Conservation (phyloP, 92 coral and sea anemone genomes). For the Galaxea fascicularis region DNA sequence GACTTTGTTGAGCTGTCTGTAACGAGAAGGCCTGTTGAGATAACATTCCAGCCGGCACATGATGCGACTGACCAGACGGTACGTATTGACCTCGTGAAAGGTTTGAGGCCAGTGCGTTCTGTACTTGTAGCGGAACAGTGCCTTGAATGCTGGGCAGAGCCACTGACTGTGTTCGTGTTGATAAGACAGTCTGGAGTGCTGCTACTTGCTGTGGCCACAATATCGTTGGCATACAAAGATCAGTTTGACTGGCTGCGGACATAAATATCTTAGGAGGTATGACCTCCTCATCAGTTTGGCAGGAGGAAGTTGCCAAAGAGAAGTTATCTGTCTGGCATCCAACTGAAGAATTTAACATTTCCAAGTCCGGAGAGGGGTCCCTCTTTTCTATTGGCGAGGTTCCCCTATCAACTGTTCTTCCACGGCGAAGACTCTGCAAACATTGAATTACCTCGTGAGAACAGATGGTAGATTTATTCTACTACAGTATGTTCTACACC, state of each 20-base stretch:
- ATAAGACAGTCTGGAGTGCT: neutral
- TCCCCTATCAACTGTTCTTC: constrained; percentile 39
- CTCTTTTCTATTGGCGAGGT: constrained; percentile 9
- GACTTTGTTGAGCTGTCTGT: neutral
- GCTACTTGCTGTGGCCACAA: neutral
- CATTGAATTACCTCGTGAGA: neutral
- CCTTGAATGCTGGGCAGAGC: constrained; percentile 6
- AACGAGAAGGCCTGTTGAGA: neutral
- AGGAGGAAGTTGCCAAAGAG: neutral
- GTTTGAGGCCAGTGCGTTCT: neutral
- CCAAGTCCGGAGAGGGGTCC: constrained; percentile 18
- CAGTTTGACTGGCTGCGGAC: constrained; percentile 10
- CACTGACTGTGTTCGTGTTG: constrained; percentile 1
- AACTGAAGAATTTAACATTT: neutral
- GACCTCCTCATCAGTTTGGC: constrained; percentile 41
- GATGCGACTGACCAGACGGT: neutral
- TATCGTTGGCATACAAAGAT: neutral
- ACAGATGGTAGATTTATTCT: too few relatives aligned
- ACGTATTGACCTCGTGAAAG: neutral
- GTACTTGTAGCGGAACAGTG: neutral
- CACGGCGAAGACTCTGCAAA: constrained; percentile 52
- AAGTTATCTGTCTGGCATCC: constrained; percentile 35
- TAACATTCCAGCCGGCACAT: neutral
- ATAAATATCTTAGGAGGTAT: constrained; percentile 10
- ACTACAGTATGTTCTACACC: too few relatives aligned